These are phyloP conservation scores for Aeoliscus strigatus DNA, from an alignment of 2,797 vertebrate genomes.

Conservation along the genomic window DNA sequence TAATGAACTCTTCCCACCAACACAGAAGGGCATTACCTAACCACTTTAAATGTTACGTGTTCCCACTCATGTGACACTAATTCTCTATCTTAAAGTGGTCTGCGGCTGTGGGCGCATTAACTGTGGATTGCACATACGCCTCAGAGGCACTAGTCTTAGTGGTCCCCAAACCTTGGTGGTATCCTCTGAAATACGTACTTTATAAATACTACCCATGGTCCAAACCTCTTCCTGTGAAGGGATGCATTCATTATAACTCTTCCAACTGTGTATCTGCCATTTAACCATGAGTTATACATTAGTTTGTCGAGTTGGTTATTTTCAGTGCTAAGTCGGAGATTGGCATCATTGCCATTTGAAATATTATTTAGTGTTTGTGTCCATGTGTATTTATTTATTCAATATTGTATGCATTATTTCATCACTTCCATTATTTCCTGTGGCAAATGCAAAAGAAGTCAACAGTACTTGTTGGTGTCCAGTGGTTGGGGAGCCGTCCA, in stretches of 20 bases:
- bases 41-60: conserved; percentile 24
- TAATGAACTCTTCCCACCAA: conserved; percentile 28
- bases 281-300: too few species aligned
- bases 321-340: too few species aligned
- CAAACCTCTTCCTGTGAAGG: neutral
- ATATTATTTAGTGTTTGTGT: too few species aligned
- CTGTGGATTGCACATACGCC: conserved; percentile 1
- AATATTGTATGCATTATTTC: too few species aligned
- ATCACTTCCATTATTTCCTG: too few species aligned
- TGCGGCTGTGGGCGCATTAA: conserved; percentile 2
- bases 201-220: neutral
- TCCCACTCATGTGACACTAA: conserved; percentile 7
- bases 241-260: neutral
- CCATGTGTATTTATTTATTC: too few species aligned
- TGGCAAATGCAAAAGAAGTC: too few species aligned
- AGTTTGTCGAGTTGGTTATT: too few species aligned
- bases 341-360: too few species aligned
- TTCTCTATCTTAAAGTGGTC: conserved; percentile 21
- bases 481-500: too few species aligned
- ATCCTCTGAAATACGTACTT: neutral
- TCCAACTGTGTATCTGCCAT: too few species aligned
- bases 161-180: neutral
- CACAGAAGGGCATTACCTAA: conserved; percentile 14
- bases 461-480: too few species aligned
- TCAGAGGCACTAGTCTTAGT: conserved; percentile 2